Evolutionary conservation across 2,888 invertebrate species (phyloP).

Genomic region (Ferrisia virgata): DNA sequence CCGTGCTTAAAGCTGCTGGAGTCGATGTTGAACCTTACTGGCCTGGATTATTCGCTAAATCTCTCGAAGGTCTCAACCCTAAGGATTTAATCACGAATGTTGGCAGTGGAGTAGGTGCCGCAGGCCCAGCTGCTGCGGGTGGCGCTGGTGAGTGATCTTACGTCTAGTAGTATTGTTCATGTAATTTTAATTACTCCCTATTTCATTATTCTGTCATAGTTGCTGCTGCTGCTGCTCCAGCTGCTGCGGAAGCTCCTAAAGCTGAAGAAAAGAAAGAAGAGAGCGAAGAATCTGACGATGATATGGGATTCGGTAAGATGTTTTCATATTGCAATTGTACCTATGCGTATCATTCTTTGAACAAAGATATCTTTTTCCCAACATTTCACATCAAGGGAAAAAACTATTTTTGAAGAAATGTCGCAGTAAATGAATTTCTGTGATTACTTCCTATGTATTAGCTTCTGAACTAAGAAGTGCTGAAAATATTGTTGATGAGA

Average conservation of each 20-base stretch:
- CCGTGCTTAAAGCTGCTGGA: constrained; percentile 93
- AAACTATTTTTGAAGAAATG: too few species aligned
- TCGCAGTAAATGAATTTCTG: neutral
- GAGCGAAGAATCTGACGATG: constrained; percentile 79
- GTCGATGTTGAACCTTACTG: constrained; percentile 98
- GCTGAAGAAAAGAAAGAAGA: constrained; percentile 69
- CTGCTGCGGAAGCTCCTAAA: constrained; percentile 64
- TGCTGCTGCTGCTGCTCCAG: constrained; percentile 62
- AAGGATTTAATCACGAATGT: constrained; percentile 91
- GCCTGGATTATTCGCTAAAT: constrained; percentile 97
- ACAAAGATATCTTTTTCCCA: too few species aligned
- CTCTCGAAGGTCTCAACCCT: constrained; percentile 89
- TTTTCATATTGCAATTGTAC: too few species aligned
- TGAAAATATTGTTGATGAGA: neutral
- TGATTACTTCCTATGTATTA: constrained; percentile 5
- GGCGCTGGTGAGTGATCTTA: constrained; percentile 48
- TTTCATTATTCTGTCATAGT: neutral
- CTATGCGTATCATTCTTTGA: too few species aligned
- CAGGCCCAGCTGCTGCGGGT: constrained; percentile 69
- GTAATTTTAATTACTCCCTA: neutral
- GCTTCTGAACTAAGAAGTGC: neutral
- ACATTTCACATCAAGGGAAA: too few species aligned
- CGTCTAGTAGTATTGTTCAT: neutral
- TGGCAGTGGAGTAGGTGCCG: constrained; percentile 85
- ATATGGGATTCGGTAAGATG: constrained; percentile 84